Conservation (phyloP, 2,113 vertebrate genomes). For the Todiramphus saurophagus region DNA sequence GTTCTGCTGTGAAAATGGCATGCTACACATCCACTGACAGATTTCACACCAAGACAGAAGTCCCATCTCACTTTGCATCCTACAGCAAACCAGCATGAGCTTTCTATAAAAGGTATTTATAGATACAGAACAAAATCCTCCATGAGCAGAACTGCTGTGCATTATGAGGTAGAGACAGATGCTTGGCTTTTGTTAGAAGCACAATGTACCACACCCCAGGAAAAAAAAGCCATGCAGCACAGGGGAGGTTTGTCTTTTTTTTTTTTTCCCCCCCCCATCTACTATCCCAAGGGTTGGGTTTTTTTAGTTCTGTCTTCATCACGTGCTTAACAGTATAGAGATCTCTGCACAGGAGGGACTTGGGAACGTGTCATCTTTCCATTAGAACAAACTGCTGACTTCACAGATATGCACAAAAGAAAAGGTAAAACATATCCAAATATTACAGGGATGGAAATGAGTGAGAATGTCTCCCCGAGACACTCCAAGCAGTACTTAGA, state of each 20-base stretch:
- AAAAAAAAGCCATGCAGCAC: background rate
- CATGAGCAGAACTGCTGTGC: accelerated
- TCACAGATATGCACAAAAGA: accelerated
- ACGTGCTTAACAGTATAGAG: background rate
- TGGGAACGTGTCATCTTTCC: background rate
- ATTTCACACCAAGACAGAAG: background rate
- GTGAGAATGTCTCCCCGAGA: background rate
- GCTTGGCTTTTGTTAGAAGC: background rate
- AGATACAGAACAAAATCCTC: background rate
- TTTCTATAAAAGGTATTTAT: background rate
- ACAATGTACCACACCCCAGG: background rate
- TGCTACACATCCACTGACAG: accelerated
- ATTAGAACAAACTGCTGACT: background rate
- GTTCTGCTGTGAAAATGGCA: background rate
- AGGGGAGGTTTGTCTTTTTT: no score
- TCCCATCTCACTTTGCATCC: background rate
- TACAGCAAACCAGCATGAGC: background rate
- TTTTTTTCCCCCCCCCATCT: no score
- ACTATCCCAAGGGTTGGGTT: no score
- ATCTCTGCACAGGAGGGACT: background rate
- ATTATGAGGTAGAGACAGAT: background rate
- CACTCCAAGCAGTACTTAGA: accelerated
- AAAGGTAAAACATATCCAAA: background rate
- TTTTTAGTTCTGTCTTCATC: background rate
- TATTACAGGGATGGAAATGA: background rate